Conservation (phyloP, 2,797 vertebrate genomes). For the Buceros bicornis region DNA sequence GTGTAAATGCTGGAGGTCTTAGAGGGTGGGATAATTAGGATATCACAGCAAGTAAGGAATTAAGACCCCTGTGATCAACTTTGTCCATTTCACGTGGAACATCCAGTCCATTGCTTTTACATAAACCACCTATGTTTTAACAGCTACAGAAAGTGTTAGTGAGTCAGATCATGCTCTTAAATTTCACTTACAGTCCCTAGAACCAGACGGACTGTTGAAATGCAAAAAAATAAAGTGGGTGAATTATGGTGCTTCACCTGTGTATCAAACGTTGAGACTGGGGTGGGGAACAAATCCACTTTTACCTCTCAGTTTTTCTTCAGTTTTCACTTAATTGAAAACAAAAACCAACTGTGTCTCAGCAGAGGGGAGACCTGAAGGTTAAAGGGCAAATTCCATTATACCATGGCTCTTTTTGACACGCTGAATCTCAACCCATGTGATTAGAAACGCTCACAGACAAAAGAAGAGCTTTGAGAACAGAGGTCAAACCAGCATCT, state of each 20-base stretch:
- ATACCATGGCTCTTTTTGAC: constrained; percentile 60
- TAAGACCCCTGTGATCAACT: background rate
- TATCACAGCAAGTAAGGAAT: constrained; percentile 8
- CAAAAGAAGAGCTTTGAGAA: constrained; percentile 64
- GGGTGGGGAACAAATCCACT: constrained; percentile 23
- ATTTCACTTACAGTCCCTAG: background rate
- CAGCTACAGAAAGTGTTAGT: background rate
- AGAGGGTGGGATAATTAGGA: background rate
- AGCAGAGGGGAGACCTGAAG: constrained; percentile 69
- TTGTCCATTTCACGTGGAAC: background rate
- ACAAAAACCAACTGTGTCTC: constrained; percentile 75
- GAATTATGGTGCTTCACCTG: constrained; percentile 23
- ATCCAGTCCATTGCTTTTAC: background rate
- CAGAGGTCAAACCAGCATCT: constrained; percentile 66
- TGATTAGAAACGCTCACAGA: constrained; percentile 72
- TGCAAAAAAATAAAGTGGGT: background rate
- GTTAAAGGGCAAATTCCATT: constrained; percentile 74
- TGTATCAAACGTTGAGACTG: background rate
- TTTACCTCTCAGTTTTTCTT: constrained; percentile 44
- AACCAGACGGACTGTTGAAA: background rate
- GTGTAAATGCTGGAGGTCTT: constrained; percentile 45
- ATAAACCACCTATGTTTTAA: background rate
- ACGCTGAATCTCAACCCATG: constrained; percentile 67
- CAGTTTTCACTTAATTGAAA: constrained; percentile 68
- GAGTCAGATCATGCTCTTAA: background rate